Percentiles rank a stretch among this genome's conserved stretches.
phyloP scores from a whole-genome alignment of 2,113 vertebrate genomes.

The Microcebus lehilahytsara region DNA sequence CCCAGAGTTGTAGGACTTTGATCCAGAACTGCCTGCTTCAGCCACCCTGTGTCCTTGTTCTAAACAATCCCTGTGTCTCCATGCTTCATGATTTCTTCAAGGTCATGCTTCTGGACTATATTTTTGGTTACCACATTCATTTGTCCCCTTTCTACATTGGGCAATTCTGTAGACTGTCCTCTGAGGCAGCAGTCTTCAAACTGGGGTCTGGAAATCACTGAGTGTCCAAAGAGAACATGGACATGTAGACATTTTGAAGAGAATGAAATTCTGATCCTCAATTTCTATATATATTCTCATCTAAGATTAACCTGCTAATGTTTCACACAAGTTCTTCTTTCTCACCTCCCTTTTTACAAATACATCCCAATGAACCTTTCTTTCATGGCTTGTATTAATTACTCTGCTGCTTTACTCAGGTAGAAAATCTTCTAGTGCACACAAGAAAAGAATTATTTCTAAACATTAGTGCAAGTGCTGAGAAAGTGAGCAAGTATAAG shows the following conservation, averaged over 20 bases:
- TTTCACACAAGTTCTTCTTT: neutral
- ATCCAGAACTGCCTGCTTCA: accelerated
- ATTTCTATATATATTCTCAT: neutral
- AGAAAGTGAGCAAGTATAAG: neutral
- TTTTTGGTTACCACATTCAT: neutral
- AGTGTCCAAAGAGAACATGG: neutral
- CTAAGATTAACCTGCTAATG: neutral
- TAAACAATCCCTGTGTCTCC: neutral
- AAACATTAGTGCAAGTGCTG: neutral
- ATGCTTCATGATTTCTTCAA: neutral
- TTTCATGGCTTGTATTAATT: accelerated
- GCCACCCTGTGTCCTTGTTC: neutral
- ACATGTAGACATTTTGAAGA: neutral
- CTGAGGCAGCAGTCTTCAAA: neutral
- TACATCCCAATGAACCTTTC: too few species aligned
- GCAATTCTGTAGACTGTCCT: neutral
- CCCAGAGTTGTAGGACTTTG: neutral
- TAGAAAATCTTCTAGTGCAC: neutral
- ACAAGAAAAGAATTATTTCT: neutral
- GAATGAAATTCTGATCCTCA: neutral
- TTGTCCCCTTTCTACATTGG: neutral
- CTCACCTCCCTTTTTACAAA: neutral
- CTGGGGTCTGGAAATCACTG: neutral
- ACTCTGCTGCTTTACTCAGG: too few species aligned
- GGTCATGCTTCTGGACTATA: neutral